Base-by-base conservation (phyloP, 2,113 vertebrate species). In the Petromus typicus region DNA sequence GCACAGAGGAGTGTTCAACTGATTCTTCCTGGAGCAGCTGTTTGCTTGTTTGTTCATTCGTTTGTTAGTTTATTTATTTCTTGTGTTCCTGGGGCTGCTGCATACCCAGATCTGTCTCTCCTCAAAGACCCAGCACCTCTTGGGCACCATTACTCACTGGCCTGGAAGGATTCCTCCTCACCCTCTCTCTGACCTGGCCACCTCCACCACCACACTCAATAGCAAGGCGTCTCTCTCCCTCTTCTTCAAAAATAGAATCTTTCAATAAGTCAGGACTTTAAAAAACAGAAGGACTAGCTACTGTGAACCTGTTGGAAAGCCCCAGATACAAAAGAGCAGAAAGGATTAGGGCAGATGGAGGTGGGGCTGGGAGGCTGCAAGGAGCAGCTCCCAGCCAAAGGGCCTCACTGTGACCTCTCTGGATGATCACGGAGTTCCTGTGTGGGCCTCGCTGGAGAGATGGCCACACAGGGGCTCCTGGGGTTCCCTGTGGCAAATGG, bases 391-490 rank as follows among this genome's bases (percentile, higher is more conserved):
- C 45, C 63, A 69, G 64, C 51, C 1, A 7, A 37, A 59, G 34
- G 45, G 9, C 1, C 2, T 63, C 43, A 12, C 75, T 3, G 2
- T 0, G 23, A 80, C 45, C 61, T 75, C 22, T 69, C 56, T 40
- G 7, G 10, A 88, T 23, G 66, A 40, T 34, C 34, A 22, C 25
- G 90, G 7, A 67, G 45, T 23, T 61, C 7, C 63, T 25, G 25
- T 48, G 22, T 30, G 23, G 18, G 8, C 73, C 81, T 76, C 81
- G 56, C 32, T 4, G 12, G 10, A 12, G 20, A 27, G 45, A 40
- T 1, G 32, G 1, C 14, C 0, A 5, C 2, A 37, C 27, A 10
- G 1, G 4, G 13, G 20, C 17, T 43, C 12, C n/a, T 40, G 4
- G 2, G 37, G 30, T 6, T 34, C 5, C 11, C 27, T 25, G 1